Conservation (phyloP, 2,113 vertebrate species). For the Arenaria interpres region DNA sequence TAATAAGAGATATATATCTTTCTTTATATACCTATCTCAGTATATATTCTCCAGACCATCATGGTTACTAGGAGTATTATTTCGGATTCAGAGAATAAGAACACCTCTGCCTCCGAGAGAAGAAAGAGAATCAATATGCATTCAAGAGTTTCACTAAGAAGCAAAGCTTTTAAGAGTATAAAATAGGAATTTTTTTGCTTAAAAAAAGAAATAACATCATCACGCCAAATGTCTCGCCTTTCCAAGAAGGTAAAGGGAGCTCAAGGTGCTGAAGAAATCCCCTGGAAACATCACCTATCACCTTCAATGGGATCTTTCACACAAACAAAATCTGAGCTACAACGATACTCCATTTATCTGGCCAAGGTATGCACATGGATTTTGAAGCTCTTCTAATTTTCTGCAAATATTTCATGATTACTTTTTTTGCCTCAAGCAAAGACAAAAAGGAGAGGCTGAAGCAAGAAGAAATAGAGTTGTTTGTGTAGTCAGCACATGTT, state of each 20-base stretch:
- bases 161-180: neutral
- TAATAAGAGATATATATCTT: neutral
- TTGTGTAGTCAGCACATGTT: constrained; percentile 46
- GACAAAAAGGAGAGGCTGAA: constrained; percentile 48
- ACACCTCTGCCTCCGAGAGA: neutral
- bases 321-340: neutral
- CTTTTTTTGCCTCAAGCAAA: neutral
- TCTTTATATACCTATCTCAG: neutral
- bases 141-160: neutral
- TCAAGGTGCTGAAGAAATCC: neutral
- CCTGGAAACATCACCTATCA: neutral
- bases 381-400: constrained; percentile 14
- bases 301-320: neutral
- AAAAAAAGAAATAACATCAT: neutral
- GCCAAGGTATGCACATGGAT: neutral
- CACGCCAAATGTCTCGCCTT: neutral
- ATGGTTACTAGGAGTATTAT: neutral
- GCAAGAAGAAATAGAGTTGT: constrained; percentile 35
- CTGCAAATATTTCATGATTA: constrained; percentile 14
- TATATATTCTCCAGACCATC: neutral
- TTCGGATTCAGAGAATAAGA: neutral
- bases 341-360: neutral
- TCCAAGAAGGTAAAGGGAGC: neutral
- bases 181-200: neutral
- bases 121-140: neutral